Conservation (phyloP, 2,113 vertebrate genomes). For the Solea solea region DNA sequence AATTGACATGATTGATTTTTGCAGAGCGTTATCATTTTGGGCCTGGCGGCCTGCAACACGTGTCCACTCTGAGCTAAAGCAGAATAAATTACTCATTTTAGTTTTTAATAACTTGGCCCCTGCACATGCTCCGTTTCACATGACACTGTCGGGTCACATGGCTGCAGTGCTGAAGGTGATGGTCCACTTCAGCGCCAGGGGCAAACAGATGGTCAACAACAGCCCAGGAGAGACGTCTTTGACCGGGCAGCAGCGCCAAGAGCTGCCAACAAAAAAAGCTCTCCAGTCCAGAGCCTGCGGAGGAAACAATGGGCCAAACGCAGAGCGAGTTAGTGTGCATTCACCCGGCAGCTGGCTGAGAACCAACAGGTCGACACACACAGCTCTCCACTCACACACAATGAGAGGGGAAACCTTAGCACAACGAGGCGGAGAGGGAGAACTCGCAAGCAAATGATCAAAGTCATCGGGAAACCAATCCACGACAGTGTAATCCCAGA, state of each 20-base stretch:
- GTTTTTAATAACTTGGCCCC: too few relatives aligned
- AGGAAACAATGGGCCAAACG: constrained; percentile 67
- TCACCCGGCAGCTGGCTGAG: constrained; percentile 68
- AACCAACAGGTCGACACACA: constrained; percentile 58
- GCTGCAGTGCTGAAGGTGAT: constrained; percentile 39
- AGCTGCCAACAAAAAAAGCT: constrained; percentile 73
- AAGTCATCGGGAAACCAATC: constrained; percentile 22
- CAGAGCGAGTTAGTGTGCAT: constrained; percentile 58
- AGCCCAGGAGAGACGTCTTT: constrained; percentile 56
- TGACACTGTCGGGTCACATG: constrained; percentile 12
- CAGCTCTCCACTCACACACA: constrained; percentile 19
- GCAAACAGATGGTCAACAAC: constrained; percentile 71
- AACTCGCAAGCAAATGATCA: constrained; percentile 29
- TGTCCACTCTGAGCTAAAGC: too few relatives aligned
- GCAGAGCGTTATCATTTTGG: too few relatives aligned
- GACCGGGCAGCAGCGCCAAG: constrained; percentile 47
- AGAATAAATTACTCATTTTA: too few relatives aligned
- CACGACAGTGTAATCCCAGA: constrained; percentile 25
- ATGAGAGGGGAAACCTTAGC: constrained; percentile 9
- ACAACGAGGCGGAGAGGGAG: neutral
- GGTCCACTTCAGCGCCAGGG: constrained; percentile 26
- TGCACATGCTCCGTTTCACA: constrained; percentile 9
- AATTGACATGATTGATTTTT: too few relatives aligned
- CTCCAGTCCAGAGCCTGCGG: constrained; percentile 47
- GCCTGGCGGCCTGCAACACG: too few relatives aligned